Conservation (phyloP, 1,140 invertebrate genomes). For the Sarcophaga peregrina region DNA sequence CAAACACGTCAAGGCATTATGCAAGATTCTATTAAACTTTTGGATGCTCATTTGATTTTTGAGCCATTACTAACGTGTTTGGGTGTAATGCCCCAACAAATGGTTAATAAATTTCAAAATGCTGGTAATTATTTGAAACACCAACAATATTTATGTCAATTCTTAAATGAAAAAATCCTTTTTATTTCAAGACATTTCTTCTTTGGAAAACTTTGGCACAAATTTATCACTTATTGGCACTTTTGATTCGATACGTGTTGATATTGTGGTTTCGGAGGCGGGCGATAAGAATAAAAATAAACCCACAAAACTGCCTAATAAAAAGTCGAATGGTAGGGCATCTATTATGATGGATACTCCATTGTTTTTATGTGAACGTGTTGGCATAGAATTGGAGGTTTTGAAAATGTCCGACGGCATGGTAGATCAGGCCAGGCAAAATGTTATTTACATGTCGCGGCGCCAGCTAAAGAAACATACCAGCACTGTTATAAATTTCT, state of each 20-base stretch:
- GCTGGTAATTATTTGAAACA: conserved; percentile 45
- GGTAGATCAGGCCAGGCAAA: conserved; percentile 84
- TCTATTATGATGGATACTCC: conserved; percentile 83
- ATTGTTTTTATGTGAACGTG: conserved; percentile 91
- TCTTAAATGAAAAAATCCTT: background rate
- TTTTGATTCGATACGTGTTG: conserved; percentile 89
- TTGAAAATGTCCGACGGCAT: conserved; percentile 91
- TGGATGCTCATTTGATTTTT: conserved; percentile 94
- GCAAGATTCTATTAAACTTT: conserved; percentile 83
- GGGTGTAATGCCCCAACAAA: conserved; percentile 88
- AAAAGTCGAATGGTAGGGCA: conserved; percentile 67
- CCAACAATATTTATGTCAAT: background rate
- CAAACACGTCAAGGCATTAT: conserved; percentile 69
- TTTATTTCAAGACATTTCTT: conserved; percentile 67
- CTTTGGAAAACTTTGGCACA: conserved; percentile 88
- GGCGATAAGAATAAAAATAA: conserved; percentile 70
- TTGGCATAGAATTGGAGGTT: conserved; percentile 88
- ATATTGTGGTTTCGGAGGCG: conserved; percentile 91
- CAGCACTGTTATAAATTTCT: conserved; percentile 88
- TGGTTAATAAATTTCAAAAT: conserved; percentile 71
- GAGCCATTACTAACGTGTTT: conserved; percentile 85
- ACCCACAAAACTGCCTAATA: conserved; percentile 52
- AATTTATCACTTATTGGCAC: conserved; percentile 88
- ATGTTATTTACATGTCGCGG: conserved; percentile 85
- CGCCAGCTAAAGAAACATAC: conserved; percentile 90